Base-by-base conservation (phyloP, 1,140 invertebrate species). In the Theocolax elegans region DNA sequence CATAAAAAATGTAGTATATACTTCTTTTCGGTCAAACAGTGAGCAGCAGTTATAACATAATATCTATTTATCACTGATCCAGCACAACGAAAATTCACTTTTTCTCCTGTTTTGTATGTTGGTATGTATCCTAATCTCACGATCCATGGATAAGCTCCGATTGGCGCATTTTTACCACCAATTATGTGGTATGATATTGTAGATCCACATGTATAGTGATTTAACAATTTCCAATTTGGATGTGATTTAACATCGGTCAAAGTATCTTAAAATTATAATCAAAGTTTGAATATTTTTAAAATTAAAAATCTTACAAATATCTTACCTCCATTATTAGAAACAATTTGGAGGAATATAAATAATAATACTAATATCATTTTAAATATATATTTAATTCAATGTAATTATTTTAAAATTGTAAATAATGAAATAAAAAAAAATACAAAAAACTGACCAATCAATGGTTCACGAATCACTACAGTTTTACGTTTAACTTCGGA, bases 91-190 rank as follows among this genome's bases (percentile, higher is more conserved):
- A 80, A 89, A 13, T 76, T 9, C 13, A 67, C 63, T 54, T 51
- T 49, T 49, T 69, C 17, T 15, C 56, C 64, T 75, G 80, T 23
- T 79, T 77, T 72, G 74, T 72, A 72, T 65, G 79, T 81, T 12
- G n/a, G 29, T 19, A 77, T 72, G 75, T 92, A 93, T 23, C 90
- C 92, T 21, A 94, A 79, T 23, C 90, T 81, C 0, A 84, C 88
- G 59, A 92, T 85, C 92, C 92, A 93, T 0, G 91, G 91, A 80
- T 89, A 93, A 69, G 90, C 88, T 9, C 90, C 91, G 0, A 90
- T 75, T 0, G 78, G 76, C 1, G 89, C 89, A 48, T 88, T 84
- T 19, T 82, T 72, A 1, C 91, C 91, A 0, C 91, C 91, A 35
- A 92, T 87, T 54, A 92, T 90, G 13, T 90, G 83, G 63, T 89